Conservation (phyloP, 2,797 vertebrate genomes). For the Myripristis murdjan region DNA sequence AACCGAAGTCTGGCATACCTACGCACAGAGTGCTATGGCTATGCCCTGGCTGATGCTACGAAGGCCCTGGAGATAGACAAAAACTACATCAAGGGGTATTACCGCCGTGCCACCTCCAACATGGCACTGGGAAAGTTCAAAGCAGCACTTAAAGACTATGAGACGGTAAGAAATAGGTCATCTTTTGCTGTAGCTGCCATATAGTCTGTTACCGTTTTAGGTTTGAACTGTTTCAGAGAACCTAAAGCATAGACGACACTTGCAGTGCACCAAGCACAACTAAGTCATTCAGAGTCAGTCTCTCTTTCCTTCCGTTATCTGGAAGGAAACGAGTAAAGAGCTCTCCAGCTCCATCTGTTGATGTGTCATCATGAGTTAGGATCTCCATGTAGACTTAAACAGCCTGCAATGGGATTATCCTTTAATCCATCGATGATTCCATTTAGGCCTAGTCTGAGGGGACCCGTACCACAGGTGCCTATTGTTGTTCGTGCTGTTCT, state of each 20-base stretch:
- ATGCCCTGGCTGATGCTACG: slow-evolving; percentile 93
- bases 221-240: too few relatives aligned
- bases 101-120: slow-evolving; percentile 94
- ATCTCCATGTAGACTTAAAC: slow-evolving; percentile 38
- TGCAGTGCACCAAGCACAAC: background rate
- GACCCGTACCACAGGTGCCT: slow-evolving; percentile 31
- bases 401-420: slow-evolving; percentile 48
- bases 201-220: background rate
- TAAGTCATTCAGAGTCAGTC: background rate
- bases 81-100: slow-evolving; percentile 97
- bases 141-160: slow-evolving; percentile 94
- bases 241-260: background rate
- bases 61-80: slow-evolving; percentile 93
- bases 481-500: slow-evolving; percentile 31
- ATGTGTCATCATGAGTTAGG: slow-evolving; percentile 30
- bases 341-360: slow-evolving; percentile 20
- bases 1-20: slow-evolving; percentile 97
- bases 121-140: slow-evolving; percentile 98
- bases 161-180: slow-evolving; percentile 88
- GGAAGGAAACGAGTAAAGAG: background rate
- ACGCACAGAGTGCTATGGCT: slow-evolving; percentile 96
- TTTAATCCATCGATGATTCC: slow-evolving; percentile 59
- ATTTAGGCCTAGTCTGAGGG: slow-evolving; percentile 47
- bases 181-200: background rate
- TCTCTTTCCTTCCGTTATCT: background rate